Evolutionary conservation across 64 coral and sea anemone species (phyloP).

Genomic region (Catalaphyllia jardinei): DNA sequence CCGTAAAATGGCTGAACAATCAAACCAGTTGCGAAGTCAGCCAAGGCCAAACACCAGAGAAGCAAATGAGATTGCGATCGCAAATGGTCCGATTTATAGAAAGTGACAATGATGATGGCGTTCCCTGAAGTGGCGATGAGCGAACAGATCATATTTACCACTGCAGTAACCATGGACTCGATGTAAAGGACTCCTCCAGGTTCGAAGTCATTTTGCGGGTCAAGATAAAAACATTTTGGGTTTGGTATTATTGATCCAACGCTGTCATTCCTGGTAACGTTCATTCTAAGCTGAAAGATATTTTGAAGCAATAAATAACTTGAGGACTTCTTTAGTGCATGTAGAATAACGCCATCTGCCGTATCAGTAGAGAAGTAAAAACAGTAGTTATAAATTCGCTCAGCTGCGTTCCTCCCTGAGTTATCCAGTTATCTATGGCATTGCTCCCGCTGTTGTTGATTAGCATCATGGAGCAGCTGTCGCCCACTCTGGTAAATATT

Average conservation of each 20-base stretch:
- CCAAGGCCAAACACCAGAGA: constrained; percentile 38
- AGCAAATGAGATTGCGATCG: constrained; percentile 38
- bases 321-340: neutral
- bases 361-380: neutral
- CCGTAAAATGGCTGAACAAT: constrained; percentile 56
- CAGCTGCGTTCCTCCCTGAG: neutral
- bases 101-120: constrained; percentile 31
- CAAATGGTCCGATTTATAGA: constrained; percentile 35
- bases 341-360: neutral
- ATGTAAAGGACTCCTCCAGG: neutral
- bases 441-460: neutral
- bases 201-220: neutral
- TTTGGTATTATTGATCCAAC: neutral
- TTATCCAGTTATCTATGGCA: neutral
- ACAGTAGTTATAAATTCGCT: neutral
- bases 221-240: constrained; percentile 2
- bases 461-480: neutral
- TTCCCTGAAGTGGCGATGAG: constrained; percentile 11
- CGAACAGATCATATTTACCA: neutral
- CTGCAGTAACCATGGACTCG: neutral
- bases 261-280: neutral
- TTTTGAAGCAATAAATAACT: neutral
- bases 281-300: neutral
- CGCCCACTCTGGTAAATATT: neutral
- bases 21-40: constrained; percentile 43